Base-by-base conservation (phyloP, 2,113 vertebrate genomes). In the Sylvia atricapilla region DNA sequence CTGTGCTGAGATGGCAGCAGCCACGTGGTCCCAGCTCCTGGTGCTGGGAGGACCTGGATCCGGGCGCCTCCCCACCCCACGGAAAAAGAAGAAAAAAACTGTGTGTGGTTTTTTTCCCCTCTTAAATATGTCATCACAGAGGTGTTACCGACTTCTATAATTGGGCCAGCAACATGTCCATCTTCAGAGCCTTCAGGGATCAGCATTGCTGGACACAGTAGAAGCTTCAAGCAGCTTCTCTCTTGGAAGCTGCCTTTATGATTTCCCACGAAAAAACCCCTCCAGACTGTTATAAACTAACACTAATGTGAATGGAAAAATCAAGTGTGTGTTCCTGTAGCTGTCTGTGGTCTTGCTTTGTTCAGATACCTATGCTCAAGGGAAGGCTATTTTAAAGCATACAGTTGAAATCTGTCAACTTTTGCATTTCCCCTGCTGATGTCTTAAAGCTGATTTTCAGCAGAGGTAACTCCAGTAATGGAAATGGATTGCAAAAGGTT, bases 301-400 rank as follows among this genome's bases (percentile, higher is more conserved):
- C 17, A 50, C 16, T 33, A 41, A 49, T 39, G 18, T 20, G 20
- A 49, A 8, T 43, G 35, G 50, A 35, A 43, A 74, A 33, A 28
- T 1, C 0, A 3, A 52, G 43, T 13, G 0, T 70, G 64, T 35
- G 58, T 43, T 60, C 47, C 47, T 2, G 0, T 52, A 56, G 53
- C n/a, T 11, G n/a, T 43, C 62, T 75, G 37, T 56, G 56, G 52
- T 4, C 25, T 69, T 31, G 41, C 47, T 90, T 46, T 53, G 43
- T 63, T 77, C 46, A 20, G 44, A 17, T 77, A 4, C 52, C 64
- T 35, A 30, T 77, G 69, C 31, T 75, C 25, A 17, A 35, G 58
- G 49, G n/a, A 70, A 43, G 15, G 19, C 70, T 43, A 15, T 47
- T 49, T 84, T 58, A 47, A 87, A 69, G 28, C 24, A 16, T 17